phyloP scores from a whole-genome alignment of 1,140 invertebrate genomes.

The Rhizoglyphus robini region DNA sequence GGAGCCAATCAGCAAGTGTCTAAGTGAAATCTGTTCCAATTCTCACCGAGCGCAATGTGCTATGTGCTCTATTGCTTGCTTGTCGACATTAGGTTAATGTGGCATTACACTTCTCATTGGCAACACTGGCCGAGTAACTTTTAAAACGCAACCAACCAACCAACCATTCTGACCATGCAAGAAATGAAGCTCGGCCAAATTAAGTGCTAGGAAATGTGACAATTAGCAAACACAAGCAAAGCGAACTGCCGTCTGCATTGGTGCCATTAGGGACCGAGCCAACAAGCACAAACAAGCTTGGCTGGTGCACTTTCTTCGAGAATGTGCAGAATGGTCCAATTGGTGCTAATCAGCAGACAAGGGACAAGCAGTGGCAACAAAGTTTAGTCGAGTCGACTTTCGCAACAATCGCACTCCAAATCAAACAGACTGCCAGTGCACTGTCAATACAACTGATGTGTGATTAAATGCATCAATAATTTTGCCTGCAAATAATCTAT shows the following conservation, averaged over 20 bases:
- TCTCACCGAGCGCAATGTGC: neutral
- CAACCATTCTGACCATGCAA: neutral
- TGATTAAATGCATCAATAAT: constrained; percentile 7
- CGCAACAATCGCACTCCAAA: neutral
- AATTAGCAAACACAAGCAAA: constrained; percentile 2
- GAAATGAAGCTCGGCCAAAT: neutral
- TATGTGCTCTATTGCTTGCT: neutral
- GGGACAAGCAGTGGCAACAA: neutral
- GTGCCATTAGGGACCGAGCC: neutral
- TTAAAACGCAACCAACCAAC: constrained; percentile 5
- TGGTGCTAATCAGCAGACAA: neutral
- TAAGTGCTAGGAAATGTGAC: constrained; percentile 10
- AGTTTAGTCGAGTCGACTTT: neutral
- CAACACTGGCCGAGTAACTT: neutral
- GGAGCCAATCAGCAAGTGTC: neutral
- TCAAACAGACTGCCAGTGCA: neutral
- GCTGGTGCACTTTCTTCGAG: neutral
- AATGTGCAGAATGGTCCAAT: neutral
- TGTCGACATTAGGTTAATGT: constrained; percentile 8
- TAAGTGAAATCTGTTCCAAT: constrained; percentile 10
- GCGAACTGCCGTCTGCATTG: neutral
- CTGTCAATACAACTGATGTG: constrained; percentile 9
- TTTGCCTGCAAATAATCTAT: neutral
- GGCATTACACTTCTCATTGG: neutral
- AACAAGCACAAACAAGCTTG: neutral